phyloP scores from a whole-genome alignment of 2,888 invertebrate genomes.

The Nasonovia ribisnigri region DNA sequence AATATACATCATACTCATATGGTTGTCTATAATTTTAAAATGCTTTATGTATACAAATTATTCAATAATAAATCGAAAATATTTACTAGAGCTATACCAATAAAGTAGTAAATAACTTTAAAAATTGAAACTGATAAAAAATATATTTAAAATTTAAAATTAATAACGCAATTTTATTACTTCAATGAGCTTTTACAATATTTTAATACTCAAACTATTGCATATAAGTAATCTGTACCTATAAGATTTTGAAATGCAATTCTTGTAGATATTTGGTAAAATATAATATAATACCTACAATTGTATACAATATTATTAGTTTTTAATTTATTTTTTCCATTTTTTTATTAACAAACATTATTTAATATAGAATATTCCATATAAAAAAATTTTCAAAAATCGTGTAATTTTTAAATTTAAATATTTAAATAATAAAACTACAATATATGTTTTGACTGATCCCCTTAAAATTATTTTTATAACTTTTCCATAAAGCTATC shows the following conservation, averaged over 20 bases:
- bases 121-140: background rate
- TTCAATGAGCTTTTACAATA: background rate
- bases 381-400: background rate
- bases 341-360: background rate
- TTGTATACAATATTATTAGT: background rate
- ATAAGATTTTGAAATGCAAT: background rate
- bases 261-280: background rate
- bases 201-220: background rate
- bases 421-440: background rate
- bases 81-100: background rate
- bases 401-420: background rate
- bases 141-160: background rate
- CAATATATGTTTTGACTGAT: background rate
- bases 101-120: background rate
- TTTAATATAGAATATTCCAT: background rate
- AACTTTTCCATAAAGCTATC: background rate
- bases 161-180: background rate
- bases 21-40: background rate
- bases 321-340: background rate
- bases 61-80: background rate
- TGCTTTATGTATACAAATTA: background rate
- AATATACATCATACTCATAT: background rate
- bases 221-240: background rate
- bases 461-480: background rate
- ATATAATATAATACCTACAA: no score